These are phyloP conservation scores for Tenthredo scrophulariae DNA, from an alignment of 2,888 invertebrate species.

Conservation along the genomic window DNA sequence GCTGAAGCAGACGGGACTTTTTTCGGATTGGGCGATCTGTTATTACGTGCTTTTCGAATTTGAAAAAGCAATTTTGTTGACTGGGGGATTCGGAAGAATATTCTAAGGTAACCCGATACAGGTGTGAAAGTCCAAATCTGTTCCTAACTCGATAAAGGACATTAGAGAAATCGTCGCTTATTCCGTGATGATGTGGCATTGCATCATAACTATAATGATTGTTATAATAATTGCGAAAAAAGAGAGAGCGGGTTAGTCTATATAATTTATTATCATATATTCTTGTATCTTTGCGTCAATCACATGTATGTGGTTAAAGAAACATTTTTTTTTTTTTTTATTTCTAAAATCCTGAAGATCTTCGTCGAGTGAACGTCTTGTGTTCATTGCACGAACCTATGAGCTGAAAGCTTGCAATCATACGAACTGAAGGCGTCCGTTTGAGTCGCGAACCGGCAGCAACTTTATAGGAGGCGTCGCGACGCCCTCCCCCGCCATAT, in stretches of 20 bases:
- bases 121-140: not conserved
- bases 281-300: not conserved
- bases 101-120: conserved; percentile 33
- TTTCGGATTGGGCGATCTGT: not conserved
- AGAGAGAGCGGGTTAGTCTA: not conserved
- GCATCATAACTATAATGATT: not conserved
- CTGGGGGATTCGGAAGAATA: not conserved
- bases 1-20: not conserved
- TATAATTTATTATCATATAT: not conserved
- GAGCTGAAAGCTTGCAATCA: conserved; percentile 4
- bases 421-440: conserved; percentile 22
- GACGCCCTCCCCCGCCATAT: conserved; percentile 75
- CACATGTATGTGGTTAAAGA: not conserved
- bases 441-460: conserved; percentile 58
- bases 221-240: not conserved
- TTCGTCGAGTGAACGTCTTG: not conserved
- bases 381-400: not conserved
- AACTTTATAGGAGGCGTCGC: conserved; percentile 72
- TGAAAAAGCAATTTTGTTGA: not conserved
- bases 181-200: not conserved
- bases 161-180: not conserved
- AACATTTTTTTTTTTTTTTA: not conserved
- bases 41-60: not conserved
- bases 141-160: not conserved
- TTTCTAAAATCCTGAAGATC: not conserved